Percentiles rank a stretch among this genome's conserved stretches.
Conservation (phyloP, 2,797 vertebrate species). For the Hemibagrus guttatus region DNA sequence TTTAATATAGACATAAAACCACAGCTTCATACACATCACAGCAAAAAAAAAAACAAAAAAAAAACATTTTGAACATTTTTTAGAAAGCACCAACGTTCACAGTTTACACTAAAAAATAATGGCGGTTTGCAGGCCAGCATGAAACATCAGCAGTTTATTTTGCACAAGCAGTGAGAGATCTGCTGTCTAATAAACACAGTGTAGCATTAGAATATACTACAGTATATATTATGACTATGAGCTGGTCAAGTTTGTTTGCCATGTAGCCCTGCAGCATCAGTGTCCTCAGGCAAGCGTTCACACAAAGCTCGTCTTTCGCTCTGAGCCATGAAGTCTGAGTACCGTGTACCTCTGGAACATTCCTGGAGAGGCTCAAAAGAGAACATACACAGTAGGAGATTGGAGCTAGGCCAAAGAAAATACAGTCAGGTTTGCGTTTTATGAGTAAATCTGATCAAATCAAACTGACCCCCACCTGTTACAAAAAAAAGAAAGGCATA, state of each 20-base stretch:
- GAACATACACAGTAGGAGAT: conserved; percentile 58
- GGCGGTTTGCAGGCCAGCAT: conserved; percentile 22
- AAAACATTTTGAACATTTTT: conserved; percentile 1
- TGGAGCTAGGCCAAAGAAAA: conserved; percentile 57
- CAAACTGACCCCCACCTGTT: conserved; percentile 50
- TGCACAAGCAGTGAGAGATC: conserved; percentile 15
- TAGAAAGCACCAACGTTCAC: not conserved
- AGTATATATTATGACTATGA: conserved; percentile 34
- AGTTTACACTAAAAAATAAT: conserved; percentile 28
- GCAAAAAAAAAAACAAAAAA: not conserved
- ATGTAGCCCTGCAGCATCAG: conserved; percentile 45
- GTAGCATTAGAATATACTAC: conserved; percentile 29
- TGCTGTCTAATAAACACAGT: conserved; percentile 40
- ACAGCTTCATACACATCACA: conserved; percentile 8
- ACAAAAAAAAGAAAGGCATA: conserved; percentile 34
- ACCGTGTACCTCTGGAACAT: conserved; percentile 53
- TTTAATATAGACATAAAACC: conserved; percentile 32
- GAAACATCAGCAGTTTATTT: conserved; percentile 39
- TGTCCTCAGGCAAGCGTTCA: conserved; percentile 51
- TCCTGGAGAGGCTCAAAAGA: conserved; percentile 59
- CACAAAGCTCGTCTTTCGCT: conserved; percentile 58
- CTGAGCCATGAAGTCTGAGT: conserved; percentile 51
- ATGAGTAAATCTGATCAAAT: conserved; percentile 61
- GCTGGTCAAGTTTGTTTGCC: conserved; percentile 38
- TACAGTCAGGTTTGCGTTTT: conserved; percentile 56